A percentile compares a stretch with the other conserved stretches of the same genome.
phyloP scores from a whole-genome alignment of 1,140 invertebrate species.

The Calosoma granatense region DNA sequence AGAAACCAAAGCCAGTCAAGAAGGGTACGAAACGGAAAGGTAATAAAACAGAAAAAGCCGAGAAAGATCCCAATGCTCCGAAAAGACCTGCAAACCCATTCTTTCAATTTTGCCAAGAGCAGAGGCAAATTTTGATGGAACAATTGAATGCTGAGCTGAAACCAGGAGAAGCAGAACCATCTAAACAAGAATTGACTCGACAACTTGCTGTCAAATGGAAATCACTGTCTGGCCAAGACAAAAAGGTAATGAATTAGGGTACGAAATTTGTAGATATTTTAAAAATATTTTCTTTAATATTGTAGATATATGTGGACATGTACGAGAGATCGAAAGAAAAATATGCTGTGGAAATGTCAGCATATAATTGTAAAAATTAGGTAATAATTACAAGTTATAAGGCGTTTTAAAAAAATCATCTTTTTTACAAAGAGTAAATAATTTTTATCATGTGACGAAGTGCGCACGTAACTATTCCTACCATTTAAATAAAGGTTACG shows the following conservation, averaged over 20 bases:
- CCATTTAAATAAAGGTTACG: no score
- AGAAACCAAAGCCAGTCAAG: constrained; percentile 27
- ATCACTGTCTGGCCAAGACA: constrained; percentile 54
- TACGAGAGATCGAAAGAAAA: constrained; percentile 69
- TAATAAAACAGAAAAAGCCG: constrained; percentile 39
- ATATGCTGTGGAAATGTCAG: constrained; percentile 61
- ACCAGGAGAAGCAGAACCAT: constrained; percentile 54
- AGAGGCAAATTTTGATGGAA: constrained; percentile 59
- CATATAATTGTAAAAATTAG: constrained; percentile 38
- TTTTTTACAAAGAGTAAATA: no score
- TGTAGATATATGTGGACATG: constrained; percentile 66
- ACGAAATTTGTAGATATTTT: neutral
- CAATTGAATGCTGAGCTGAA: constrained; percentile 42
- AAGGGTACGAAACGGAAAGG: constrained; percentile 39
- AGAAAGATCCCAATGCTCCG: constrained; percentile 63
- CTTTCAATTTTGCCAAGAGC: constrained; percentile 71
- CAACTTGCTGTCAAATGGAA: constrained; percentile 65
- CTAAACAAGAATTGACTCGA: constrained; percentile 63
- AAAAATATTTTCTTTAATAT: constrained; percentile 19
- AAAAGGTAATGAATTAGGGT: constrained; percentile 42
- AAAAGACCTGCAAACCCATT: constrained; percentile 71
- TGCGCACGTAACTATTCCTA: no score
- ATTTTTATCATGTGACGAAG: no score
- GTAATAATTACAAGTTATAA: no score
- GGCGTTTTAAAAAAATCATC: no score